A percentile compares a stretch with the other conserved stretches of the same genome.
Conservation (phyloP, 1,140 invertebrate species). For the Luehdorfia chinensis region DNA sequence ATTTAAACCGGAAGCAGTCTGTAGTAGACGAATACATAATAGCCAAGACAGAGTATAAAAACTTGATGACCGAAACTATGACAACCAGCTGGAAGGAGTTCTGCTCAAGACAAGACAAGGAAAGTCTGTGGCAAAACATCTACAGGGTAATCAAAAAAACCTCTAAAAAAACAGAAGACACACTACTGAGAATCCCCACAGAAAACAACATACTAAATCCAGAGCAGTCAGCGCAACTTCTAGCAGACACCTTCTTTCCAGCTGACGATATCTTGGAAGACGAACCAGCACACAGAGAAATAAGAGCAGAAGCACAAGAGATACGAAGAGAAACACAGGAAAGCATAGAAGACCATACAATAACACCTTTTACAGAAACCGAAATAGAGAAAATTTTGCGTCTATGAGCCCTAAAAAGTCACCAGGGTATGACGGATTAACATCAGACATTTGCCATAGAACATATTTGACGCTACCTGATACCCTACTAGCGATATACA, state of each 20-base stretch:
- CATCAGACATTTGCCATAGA: background rate
- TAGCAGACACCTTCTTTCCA: too few relatives aligned
- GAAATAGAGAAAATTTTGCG: background rate
- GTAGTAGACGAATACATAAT: constrained; percentile 21
- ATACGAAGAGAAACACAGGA: too few relatives aligned
- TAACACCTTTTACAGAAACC: constrained; percentile 7
- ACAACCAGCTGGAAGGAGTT: too few relatives aligned
- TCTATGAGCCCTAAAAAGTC: background rate
- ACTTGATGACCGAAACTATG: too few relatives aligned
- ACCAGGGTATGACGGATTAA: background rate
- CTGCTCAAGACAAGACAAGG: constrained; percentile 26
- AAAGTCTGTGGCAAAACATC: constrained; percentile 31
- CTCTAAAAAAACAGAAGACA: constrained; percentile 8
- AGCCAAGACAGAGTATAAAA: constrained; percentile 15
- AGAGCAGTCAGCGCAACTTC: too few relatives aligned
- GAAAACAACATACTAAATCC: constrained; percentile 19
- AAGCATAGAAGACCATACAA: too few relatives aligned
- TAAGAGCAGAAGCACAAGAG: too few relatives aligned
- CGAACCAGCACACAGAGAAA: too few relatives aligned
- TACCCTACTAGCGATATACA: background rate
- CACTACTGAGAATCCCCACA: too few relatives aligned
- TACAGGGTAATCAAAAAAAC: constrained; percentile 24
- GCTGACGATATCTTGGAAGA: too few relatives aligned
- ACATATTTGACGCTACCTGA: too few relatives aligned
- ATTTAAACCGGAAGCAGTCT: constrained; percentile 11